Base-by-base conservation (phyloP, 2,113 vertebrate genomes). In the Campylomormyrus numenius region DNA sequence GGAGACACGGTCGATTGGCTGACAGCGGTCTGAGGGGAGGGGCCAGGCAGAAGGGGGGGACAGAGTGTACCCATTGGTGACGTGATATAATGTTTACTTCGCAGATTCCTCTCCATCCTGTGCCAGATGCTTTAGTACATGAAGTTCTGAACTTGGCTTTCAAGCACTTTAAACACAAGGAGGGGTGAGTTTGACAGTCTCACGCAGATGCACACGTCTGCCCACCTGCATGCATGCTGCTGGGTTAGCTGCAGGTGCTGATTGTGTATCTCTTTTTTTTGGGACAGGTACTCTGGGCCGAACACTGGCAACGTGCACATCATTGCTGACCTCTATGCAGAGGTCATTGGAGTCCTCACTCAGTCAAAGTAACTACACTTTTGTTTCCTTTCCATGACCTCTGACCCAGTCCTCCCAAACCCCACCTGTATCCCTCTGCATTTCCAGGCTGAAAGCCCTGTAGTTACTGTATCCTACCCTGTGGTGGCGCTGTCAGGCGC, bases 151-250 rank as follows among this genome's bases (percentile, higher is more conserved):
- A 98, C 95, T 97, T 99, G 97, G 98, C 98, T 94, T 99, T 99
- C 95, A 99, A 99, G 98, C 98, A 99, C 98, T 99, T 99, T 99
- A 99, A 99, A 97, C 98, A 99, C 94, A 99, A 98, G 96, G 98
- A 99, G 97, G 98, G 98, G 98, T 99, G 95, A 98, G 97, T 95
- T 24, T 48, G 21, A 11, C 35, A 86, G 88, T 89, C 52, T 85
- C 86, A 19, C 17, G 84, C 77, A 62, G 13, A 27, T 87, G 39
- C 87, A 80, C 74, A 85, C 31, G 56, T 46, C 70, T 31, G 90
- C 46, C 83, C n/a, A 27, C 85, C 88, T 85, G 45, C 83, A 87
- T 86, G 89, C 86, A 74, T 52, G 9, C 39, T 6, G 27, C 46
- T 62, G 48, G 42, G 3, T 62, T 45, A 48, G 35, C 17, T 3